These are phyloP conservation scores for Zaprionus tsacasi DNA, from an alignment of 1,140 invertebrate genomes.

Conservation along the genomic window DNA sequence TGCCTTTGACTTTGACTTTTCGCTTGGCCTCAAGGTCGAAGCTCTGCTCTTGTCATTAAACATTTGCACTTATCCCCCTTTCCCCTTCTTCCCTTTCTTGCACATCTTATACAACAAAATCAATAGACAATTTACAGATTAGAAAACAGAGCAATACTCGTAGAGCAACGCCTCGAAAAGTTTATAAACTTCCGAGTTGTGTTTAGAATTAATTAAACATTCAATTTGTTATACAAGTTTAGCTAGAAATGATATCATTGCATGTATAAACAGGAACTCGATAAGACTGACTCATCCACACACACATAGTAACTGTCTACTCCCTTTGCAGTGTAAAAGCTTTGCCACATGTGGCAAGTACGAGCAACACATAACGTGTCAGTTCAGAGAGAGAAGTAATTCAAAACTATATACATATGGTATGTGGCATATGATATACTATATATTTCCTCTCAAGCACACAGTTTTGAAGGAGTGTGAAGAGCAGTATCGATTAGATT, in stretches of 20 bases:
- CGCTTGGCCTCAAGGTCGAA: constrained; percentile 57
- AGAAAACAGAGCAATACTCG: too few species aligned
- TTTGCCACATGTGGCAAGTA: constrained; percentile 70
- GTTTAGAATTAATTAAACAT: neutral
- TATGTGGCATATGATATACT: neutral
- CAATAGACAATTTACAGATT: neutral
- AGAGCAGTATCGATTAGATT: constrained; percentile 28
- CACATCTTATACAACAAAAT: constrained; percentile 34
- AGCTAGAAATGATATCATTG: constrained; percentile 23
- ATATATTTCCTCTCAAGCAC: neutral
- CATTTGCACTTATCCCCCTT: constrained; percentile 28
- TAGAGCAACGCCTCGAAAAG: too few species aligned
- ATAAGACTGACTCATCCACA: constrained; percentile 21
- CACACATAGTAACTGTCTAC: neutral
- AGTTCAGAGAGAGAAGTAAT: neutral
- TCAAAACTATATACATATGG: neutral
- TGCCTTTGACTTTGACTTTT: constrained; percentile 59
- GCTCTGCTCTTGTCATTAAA: constrained; percentile 35
- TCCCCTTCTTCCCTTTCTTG: neutral
- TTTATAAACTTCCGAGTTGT: neutral
- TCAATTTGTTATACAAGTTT: neutral
- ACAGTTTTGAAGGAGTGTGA: neutral
- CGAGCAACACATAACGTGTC: constrained; percentile 42
- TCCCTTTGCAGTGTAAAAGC: constrained; percentile 36
- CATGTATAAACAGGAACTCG: constrained; percentile 18